Conservation (phyloP, 2,888 invertebrate species). For the Anorthoa munda region DNA sequence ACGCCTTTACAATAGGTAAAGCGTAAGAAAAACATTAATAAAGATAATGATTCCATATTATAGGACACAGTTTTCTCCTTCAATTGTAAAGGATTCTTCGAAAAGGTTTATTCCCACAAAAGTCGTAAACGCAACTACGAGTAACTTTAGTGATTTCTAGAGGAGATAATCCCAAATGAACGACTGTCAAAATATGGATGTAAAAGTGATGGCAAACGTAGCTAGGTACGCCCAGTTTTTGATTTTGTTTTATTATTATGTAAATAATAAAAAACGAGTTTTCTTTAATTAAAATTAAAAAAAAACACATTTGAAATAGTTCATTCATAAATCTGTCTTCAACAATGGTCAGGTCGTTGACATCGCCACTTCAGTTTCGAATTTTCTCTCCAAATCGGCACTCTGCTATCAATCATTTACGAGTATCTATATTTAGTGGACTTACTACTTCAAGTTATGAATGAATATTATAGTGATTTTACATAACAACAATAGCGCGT, state of each 20-base stretch:
- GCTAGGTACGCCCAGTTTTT: no score
- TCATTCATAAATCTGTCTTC: not conserved
- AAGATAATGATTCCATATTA: not conserved
- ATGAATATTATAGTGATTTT: slow-evolving; percentile 60
- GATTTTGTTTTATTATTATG: no score
- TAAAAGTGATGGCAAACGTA: not conserved
- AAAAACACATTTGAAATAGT: not conserved
- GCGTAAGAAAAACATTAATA: not conserved
- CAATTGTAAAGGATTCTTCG: not conserved
- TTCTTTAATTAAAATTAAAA: not conserved
- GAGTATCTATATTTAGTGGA: slow-evolving; percentile 39
- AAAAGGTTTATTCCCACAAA: not conserved
- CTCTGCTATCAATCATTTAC: slow-evolving; percentile 54
- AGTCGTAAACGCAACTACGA: not conserved
- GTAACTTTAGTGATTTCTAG: not conserved
- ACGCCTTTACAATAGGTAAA: not conserved
- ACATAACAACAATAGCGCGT: slow-evolving; percentile 65
- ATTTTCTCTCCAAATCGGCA: slow-evolving; percentile 57
- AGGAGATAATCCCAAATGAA: not conserved
- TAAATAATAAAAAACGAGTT: no score
- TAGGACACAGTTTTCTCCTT: not conserved
- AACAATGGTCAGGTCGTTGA: slow-evolving; percentile 27
- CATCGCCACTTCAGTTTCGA: slow-evolving; percentile 41
- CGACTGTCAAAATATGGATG: not conserved
- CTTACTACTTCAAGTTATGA: slow-evolving; percentile 57